Base-by-base conservation (phyloP, 1,140 invertebrate genomes). In the Orchestia grillus region DNA sequence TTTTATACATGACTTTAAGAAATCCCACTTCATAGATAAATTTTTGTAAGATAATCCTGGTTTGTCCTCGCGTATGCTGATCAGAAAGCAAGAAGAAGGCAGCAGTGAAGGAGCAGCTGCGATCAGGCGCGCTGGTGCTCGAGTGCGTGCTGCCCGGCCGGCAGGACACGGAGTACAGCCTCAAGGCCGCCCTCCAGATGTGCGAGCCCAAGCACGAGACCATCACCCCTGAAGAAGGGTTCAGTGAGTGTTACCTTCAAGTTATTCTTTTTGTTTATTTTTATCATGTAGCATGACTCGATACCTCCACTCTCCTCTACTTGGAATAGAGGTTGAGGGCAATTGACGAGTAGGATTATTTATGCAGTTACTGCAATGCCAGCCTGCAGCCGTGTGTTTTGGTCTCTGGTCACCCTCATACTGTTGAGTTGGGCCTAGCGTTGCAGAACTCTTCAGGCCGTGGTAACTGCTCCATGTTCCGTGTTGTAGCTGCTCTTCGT, bases 101-200 rank as follows among this genome's bases (percentile, higher is more conserved):
- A 15, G 92, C 6, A 19, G 44, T 94, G 92, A 94, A 94, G 44
- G 92, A 45, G 44, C 43, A 94, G 43, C 92, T 94, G 92, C 92
- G 92, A 3, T 45, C 23, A 8, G 92, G 92, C 19, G 92, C 45
- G 92, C 44, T 94, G 43, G 23, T 94, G 40, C 44, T 94, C 19
- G 92, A 94, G 92, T 44, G 92, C 19, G 92, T 94, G 44, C 44
- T 94, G 44, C 92, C 92, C 6, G 92, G 92, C 44, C 6, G 92
- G 43, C 6, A 47, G 92, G 92, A 94, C 92, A 45, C 92, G 11
- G 92, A 94, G 44, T 94, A 94, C 92, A 94, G 92, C 44, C 44
- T 94, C 44, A 94, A 94, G 44, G 92, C 92, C 40, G 92, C 92
- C 40, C 92, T 94, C 11, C 92, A 45, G 92, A 94, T 94, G 92